Evolutionary conservation across 2,797 vertebrate species (phyloP), one percentile per base, ranked within the genome.

Genomic region (Podargus strigoides): DNA sequence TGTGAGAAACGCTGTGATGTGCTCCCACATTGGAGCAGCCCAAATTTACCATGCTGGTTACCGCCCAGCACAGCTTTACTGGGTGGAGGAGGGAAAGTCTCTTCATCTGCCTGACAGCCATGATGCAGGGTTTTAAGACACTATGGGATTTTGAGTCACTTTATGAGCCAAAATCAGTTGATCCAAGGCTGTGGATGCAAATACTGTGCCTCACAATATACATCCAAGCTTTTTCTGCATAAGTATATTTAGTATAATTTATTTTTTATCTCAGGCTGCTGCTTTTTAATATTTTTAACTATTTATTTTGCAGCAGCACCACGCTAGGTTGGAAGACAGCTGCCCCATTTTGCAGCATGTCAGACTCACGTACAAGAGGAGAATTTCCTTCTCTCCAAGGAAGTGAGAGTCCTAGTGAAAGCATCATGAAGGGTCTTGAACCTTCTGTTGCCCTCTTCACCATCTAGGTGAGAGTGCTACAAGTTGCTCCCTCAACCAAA

Each of bases 1-100:
- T 8, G 5, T 24, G 74, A 75, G 72, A 16, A 47, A 5, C 3
- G 9, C 22, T 60, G 55, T 32, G 24, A 32, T 36, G 52, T 21
- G 58, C 27, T 76, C 82, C 53, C n/a, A 22, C 19, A 12, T 12
- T 10, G 42, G 56, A 62, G 36, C 22, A 76, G 53, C 46, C 63
- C 37, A 37, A 21, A n/a, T 4, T 27, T 66, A 3, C 10, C 1
- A 1, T 4, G 39, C 1, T 76, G 36, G 16, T 21, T 11, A 17
- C 19, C 37, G 58, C 58, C 74, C 67, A 70, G 74, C 70, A 53
- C 47, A n/a, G 67, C 34, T 82, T 53, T 78, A 67, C 66, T 59
- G 49, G 42, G 49, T 37, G 67, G 34, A 84, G 46, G n/a, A 78
- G 28, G 20, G 6, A 3, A 39, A 28, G 39, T 14, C 27, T 77